These are phyloP conservation scores for Montipora efflorescens DNA, from an alignment of 64 coral and sea anemone species.

Conservation along the genomic window DNA sequence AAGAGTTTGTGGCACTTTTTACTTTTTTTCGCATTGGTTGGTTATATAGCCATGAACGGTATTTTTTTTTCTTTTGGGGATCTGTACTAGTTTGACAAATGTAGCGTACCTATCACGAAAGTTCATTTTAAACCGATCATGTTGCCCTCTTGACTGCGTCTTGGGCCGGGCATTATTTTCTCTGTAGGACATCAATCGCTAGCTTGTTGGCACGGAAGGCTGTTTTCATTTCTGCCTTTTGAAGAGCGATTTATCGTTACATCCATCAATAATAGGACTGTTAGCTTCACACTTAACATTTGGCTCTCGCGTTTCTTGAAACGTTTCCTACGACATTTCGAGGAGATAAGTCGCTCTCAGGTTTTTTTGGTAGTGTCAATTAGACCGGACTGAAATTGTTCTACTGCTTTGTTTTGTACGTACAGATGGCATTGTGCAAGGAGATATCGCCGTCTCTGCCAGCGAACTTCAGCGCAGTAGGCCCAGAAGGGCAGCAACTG, in stretches of 20 bases:
- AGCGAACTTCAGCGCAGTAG: constrained; percentile 47
- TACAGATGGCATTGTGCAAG: constrained; percentile 83
- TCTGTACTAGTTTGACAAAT: not conserved
- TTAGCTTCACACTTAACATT: not conserved
- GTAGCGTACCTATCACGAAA: not conserved
- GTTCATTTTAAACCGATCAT: not conserved
- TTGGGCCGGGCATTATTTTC: not conserved
- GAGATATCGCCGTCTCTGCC: constrained; percentile 83
- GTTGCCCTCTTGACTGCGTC: not conserved
- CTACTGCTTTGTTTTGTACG: not conserved
- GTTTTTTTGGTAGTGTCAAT: not conserved
- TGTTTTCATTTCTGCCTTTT: not conserved
- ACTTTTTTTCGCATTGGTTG: too few species aligned
- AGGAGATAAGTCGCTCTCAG: not conserved
- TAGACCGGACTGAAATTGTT: not conserved
- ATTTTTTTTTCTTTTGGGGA: not conserved
- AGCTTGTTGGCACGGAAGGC: not conserved
- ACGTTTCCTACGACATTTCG: not conserved
- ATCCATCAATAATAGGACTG: not conserved
- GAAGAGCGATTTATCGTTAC: not conserved
- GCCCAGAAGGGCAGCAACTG: constrained; percentile 81
- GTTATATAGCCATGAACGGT: too few species aligned
- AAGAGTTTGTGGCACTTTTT: not conserved
- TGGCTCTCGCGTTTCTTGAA: not conserved
- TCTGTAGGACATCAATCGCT: not conserved